phyloP scores from a whole-genome alignment of 2,797 vertebrate species.

The Arnoldichthys spilopterus region DNA sequence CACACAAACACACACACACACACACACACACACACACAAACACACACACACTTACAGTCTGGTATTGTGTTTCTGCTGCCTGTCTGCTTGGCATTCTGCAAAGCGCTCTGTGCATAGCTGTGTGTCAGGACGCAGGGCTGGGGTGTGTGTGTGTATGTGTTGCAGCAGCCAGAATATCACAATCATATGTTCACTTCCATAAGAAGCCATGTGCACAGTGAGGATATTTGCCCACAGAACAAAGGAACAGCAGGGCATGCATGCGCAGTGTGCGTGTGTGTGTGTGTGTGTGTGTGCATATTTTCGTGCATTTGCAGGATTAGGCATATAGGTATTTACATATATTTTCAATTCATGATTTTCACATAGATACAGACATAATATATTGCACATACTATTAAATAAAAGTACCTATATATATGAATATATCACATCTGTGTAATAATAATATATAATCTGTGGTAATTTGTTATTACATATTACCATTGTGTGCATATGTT shows the following conservation, averaged over 20 bases:
- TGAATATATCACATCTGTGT: too few species aligned
- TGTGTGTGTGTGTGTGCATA: slow-evolving; percentile 2
- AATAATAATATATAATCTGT: too few species aligned
- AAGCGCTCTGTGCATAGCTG: slow-evolving; percentile 21
- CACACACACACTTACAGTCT: slow-evolving; percentile 22
- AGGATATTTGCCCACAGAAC: slow-evolving; percentile 38
- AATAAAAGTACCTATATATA: too few species aligned
- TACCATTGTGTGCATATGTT: too few species aligned
- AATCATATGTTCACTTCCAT: slow-evolving; percentile 40
- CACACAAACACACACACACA: not conserved
- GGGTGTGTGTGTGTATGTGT: slow-evolving; percentile 1
- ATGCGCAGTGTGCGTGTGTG: not conserved
- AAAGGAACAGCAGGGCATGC: slow-evolving; percentile 18
- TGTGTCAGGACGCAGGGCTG: slow-evolving; percentile 20
- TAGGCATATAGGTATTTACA: not conserved
- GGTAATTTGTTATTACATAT: too few species aligned
- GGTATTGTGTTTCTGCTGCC: slow-evolving; percentile 28
- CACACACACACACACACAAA: slow-evolving; percentile 22
- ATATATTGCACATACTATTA: too few species aligned
- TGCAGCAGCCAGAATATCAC: slow-evolving; percentile 7
- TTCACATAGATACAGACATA: too few species aligned
- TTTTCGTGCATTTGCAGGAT: not conserved
- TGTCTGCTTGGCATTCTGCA: slow-evolving; percentile 40
- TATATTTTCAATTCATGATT: not conserved
- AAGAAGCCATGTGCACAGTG: slow-evolving; percentile 30